Evolutionary conservation across 2,888 invertebrate species (phyloP).

Genomic region (Chalcosyrphus nemorum): DNA sequence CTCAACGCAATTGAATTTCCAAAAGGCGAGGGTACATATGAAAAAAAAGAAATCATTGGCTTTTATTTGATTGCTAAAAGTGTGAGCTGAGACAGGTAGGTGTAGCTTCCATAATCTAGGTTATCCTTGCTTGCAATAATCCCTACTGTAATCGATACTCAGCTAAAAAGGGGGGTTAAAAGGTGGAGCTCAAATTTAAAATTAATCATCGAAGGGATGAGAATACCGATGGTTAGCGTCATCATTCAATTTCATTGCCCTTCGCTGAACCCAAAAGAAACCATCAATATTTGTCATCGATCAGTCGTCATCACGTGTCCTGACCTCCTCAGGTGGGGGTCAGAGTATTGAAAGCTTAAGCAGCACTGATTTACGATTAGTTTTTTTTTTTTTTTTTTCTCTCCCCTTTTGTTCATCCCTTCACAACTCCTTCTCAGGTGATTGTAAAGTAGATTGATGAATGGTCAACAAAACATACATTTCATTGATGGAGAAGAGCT

Average conservation of each 20-base stretch:
- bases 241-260: slow-evolving; percentile 67
- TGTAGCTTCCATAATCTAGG: not conserved
- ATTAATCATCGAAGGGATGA: slow-evolving; percentile 44
- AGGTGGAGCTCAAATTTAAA: slow-evolving; percentile 19
- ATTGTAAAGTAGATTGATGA: slow-evolving; percentile 48
- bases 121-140: slow-evolving; percentile 3
- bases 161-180: not conserved
- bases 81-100: slow-evolving; percentile 29
- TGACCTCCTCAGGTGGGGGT: slow-evolving; percentile 34
- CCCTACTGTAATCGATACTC: slow-evolving; percentile 37
- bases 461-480: slow-evolving; percentile 48
- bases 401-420: too few relatives aligned
- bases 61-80: slow-evolving; percentile 33
- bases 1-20: slow-evolving; percentile 30
- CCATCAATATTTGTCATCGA: slow-evolving; percentile 68
- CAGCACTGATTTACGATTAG: slow-evolving; percentile 50
- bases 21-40: slow-evolving; percentile 12
- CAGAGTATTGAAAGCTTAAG: slow-evolving; percentile 33
- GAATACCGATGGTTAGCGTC: slow-evolving; percentile 30
- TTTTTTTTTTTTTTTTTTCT: slow-evolving; percentile 16
- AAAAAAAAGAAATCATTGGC: slow-evolving; percentile 23
- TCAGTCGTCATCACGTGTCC: slow-evolving; percentile 26
- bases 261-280: slow-evolving; percentile 24
- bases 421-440: not conserved
- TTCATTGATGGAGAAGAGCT: slow-evolving; percentile 10